phyloP scores from a whole-genome alignment of 2,888 invertebrate genomes.

The Monochamus alternatus region DNA sequence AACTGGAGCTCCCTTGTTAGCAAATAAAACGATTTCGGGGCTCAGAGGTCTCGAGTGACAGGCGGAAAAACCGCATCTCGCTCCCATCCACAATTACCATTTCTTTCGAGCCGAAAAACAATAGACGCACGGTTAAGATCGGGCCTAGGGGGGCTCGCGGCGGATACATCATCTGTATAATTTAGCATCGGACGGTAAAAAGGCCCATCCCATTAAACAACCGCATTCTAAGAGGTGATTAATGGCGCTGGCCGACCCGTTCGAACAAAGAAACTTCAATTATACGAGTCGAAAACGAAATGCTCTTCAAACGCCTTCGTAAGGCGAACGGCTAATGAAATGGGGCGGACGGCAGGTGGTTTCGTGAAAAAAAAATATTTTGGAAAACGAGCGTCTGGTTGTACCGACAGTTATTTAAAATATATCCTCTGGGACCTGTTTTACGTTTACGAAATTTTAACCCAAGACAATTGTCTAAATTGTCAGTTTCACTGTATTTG shows the following conservation, averaged over 20 bases:
- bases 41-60: not conserved
- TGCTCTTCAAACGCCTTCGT: constrained; percentile 3
- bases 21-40: not conserved
- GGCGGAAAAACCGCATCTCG: not conserved
- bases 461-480: too few relatives aligned
- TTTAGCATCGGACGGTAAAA: constrained; percentile 50
- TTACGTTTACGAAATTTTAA: too few relatives aligned
- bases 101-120: constrained; percentile 12
- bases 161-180: constrained; percentile 46
- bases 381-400: too few relatives aligned
- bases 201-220: constrained; percentile 50
- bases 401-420: too few relatives aligned
- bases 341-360: not conserved
- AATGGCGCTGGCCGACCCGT: constrained; percentile 39
- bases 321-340: not conserved
- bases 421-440: too few relatives aligned
- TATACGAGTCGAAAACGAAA: constrained; percentile 23
- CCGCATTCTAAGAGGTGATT: constrained; percentile 48
- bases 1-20: not conserved
- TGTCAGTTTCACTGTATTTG: too few relatives aligned
- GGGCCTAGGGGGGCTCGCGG: constrained; percentile 16
- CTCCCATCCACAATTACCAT: not conserved
- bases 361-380: not conserved
- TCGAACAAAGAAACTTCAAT: constrained; percentile 47
- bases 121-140: constrained; percentile 14